Evolutionary conservation across 2,113 vertebrate genomes (phyloP).

Genomic region (Sapajus apella): DNA sequence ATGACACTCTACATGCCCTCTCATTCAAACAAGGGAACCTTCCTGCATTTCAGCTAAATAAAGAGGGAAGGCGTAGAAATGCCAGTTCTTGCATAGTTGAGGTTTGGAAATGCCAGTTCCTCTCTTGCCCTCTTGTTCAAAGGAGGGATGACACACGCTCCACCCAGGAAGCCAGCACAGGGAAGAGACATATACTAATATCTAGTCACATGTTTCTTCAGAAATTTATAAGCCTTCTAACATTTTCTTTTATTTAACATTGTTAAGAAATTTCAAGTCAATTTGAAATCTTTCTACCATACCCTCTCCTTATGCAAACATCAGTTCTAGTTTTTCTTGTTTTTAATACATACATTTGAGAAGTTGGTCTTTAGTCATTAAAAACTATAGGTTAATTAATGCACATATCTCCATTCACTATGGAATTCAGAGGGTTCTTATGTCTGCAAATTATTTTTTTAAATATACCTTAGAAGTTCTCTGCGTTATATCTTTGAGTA

Average conservation of each 20-base stretch:
- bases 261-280: not conserved
- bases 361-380: not conserved
- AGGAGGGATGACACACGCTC: accelerated
- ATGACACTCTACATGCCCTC: accelerated
- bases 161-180: not conserved
- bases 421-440: not conserved
- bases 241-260: not conserved
- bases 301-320: accelerated
- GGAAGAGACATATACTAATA: not conserved
- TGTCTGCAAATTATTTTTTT: not conserved
- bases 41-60: not conserved
- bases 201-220: not conserved
- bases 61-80: not conserved
- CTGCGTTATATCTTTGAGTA: not conserved
- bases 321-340: not conserved
- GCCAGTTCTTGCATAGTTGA: accelerated
- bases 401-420: not conserved
- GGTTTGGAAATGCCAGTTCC: accelerated
- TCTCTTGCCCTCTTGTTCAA: not conserved
- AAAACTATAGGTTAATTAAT: not conserved
- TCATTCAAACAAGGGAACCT: not conserved
- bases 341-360: not conserved
- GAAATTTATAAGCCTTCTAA: not conserved
- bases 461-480: not conserved
- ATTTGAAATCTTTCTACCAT: not conserved